Evolutionary conservation across 2,888 invertebrate genomes (phyloP).

Genomic region (Furcula furcula): DNA sequence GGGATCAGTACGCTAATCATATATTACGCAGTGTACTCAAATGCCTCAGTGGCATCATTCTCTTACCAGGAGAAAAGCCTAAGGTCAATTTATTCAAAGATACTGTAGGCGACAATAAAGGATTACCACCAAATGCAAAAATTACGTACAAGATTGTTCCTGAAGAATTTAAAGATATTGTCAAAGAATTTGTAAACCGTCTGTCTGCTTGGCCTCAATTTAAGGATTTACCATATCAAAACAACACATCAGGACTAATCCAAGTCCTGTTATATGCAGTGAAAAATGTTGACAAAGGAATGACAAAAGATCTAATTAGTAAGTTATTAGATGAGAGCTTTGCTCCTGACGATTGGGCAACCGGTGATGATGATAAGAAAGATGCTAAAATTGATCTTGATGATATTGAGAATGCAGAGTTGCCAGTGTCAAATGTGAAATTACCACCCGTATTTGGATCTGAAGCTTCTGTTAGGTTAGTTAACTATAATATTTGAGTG

Average conservation of each 20-base stretch:
- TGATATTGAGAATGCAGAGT: conserved; percentile 14
- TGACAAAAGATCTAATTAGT: conserved; percentile 77
- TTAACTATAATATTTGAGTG: too few relatives aligned
- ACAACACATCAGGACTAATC: conserved; percentile 86
- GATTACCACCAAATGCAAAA: conserved; percentile 58
- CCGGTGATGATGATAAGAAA: conserved; percentile 38
- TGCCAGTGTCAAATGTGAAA: conserved; percentile 12
- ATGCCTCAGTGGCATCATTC: conserved; percentile 85
- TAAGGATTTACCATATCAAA: conserved; percentile 85
- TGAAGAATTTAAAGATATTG: conserved; percentile 82
- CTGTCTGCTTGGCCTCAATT: conserved; percentile 90
- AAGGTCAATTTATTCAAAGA: conserved; percentile 63
- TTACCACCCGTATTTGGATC: conserved; percentile 84
- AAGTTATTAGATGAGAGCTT: conserved; percentile 85
- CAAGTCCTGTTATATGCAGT: conserved; percentile 84
- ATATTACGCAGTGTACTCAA: conserved; percentile 87
- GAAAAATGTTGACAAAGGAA: conserved; percentile 80
- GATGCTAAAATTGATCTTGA: conserved; percentile 26
- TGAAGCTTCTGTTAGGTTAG: conserved; percentile 81
- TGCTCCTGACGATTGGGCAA: conserved; percentile 63
- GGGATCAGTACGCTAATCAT: conserved; percentile 89
- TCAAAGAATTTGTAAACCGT: conserved; percentile 84
- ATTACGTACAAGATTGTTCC: conserved; percentile 76
- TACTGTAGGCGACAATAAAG: conserved; percentile 44
- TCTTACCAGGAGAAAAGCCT: conserved; percentile 69